These are phyloP conservation scores for Saturnia pavonia DNA, from an alignment of 2,888 invertebrate genomes.

Conservation along the genomic window DNA sequence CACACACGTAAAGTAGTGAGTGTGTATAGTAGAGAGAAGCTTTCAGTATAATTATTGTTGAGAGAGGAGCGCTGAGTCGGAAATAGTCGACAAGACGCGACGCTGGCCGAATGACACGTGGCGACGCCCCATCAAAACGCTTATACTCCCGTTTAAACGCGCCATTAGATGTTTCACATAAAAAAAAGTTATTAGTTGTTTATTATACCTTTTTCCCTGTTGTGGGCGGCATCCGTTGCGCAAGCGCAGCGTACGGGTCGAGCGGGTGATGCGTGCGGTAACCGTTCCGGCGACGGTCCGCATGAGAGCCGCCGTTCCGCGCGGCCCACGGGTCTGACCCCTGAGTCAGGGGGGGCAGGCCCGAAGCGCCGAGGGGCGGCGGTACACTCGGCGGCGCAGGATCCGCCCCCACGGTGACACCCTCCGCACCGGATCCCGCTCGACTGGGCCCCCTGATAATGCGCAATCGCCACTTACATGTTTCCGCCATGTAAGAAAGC, in stretches of 20 bases:
- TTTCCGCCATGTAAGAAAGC: not conserved
- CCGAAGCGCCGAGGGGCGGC: slow-evolving; percentile 18
- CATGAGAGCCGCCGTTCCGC: slow-evolving; percentile 50
- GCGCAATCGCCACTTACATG: not conserved
- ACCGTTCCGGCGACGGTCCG: slow-evolving; percentile 61
- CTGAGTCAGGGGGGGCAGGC: not conserved
- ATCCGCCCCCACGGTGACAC: slow-evolving; percentile 37
- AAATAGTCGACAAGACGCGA: no score
- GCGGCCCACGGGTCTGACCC: slow-evolving; percentile 44
- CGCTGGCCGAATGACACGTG: no score
- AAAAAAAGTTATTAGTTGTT: not conserved
- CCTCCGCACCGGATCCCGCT: slow-evolving; percentile 59
- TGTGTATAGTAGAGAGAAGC: no score
- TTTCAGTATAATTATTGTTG: no score
- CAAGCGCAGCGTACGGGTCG: slow-evolving; percentile 72
- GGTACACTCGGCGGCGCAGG: slow-evolving; percentile 18
- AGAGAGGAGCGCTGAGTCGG: no score
- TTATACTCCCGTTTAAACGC: no score
- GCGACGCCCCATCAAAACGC: no score
- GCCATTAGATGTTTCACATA: no score
- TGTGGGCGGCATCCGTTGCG: slow-evolving; percentile 66
- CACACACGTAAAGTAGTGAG: no score
- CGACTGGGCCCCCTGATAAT: slow-evolving; percentile 64
- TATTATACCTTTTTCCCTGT: slow-evolving; percentile 69
- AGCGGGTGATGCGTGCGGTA: slow-evolving; percentile 48